Conservation (phyloP, 2,888 invertebrate species). For the Plemyria rubiginata region DNA sequence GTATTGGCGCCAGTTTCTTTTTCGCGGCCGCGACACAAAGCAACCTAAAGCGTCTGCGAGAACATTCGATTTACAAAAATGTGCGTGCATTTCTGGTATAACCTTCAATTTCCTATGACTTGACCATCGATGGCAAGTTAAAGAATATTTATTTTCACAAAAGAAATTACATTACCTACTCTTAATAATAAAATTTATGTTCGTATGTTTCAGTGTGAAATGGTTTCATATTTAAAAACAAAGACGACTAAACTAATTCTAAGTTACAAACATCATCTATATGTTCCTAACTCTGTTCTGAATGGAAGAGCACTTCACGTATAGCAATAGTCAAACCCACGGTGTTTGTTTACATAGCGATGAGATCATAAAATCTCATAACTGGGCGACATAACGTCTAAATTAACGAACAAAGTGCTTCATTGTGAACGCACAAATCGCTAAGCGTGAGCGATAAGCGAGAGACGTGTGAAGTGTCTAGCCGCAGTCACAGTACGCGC, state of each 20-base stretch:
- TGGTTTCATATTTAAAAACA: no score
- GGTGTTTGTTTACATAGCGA: conserved; percentile 17
- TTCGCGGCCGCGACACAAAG: conserved; percentile 44
- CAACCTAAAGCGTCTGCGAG: conserved; percentile 40
- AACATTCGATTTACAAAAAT: conserved; percentile 15
- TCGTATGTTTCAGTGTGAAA: no score
- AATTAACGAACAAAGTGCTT: conserved; percentile 34
- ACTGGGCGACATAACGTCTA: conserved; percentile 23
- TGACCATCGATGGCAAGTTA: background rate
- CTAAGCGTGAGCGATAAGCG: conserved; percentile 35
- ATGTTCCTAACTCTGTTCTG: no score
- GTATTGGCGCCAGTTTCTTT: conserved; percentile 60
- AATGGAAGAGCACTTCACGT: background rate
- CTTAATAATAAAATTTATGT: no score
- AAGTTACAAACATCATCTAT: no score
- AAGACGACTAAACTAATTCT: no score
- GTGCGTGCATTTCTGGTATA: conserved; percentile 3
- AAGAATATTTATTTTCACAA: no score
- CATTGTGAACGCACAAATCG: conserved; percentile 41
- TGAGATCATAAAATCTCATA: conserved; percentile 23
- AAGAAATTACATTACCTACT: no score
- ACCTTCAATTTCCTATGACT: background rate
- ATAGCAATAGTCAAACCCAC: conserved; percentile 9
- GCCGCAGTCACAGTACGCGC: conserved; percentile 39
- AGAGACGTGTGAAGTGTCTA: conserved; percentile 43